phyloP scores from a whole-genome alignment of 2,113 vertebrate species.

The Talpa occidentalis region DNA sequence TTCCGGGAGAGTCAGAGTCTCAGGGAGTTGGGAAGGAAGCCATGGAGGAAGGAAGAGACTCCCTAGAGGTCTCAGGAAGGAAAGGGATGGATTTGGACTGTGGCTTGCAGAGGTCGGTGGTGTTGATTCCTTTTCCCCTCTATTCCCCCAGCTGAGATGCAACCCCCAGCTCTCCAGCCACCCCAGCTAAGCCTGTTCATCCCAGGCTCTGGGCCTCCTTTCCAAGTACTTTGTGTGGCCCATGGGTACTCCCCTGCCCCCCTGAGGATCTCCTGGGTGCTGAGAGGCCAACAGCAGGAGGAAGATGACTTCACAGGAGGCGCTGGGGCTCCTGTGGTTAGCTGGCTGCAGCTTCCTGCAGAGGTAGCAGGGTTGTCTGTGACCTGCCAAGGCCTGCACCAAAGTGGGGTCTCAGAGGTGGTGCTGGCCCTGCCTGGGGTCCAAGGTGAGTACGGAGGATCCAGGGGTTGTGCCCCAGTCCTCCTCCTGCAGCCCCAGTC shows the following conservation, averaged over 20 bases:
- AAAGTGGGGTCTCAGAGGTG: background rate
- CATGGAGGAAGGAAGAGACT: background rate
- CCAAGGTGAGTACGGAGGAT: background rate
- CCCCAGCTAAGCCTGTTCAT: background rate
- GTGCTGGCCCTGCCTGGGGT: background rate
- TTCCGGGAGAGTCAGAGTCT: background rate
- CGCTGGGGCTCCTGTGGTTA: background rate
- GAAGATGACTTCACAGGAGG: background rate
- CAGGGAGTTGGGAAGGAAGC: background rate
- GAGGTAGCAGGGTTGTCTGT: background rate
- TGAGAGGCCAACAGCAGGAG: background rate
- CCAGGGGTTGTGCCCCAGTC: background rate
- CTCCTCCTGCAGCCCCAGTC: background rate
- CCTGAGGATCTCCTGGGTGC: constrained; percentile 14
- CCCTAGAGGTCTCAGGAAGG: background rate
- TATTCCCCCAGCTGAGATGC: background rate
- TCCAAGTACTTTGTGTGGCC: background rate
- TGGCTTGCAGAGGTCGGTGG: background rate
- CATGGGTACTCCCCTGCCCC: background rate
- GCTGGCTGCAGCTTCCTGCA: background rate
- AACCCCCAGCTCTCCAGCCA: background rate
- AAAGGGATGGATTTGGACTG: background rate
- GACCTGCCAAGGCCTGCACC: constrained; percentile 2
- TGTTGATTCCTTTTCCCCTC: background rate
- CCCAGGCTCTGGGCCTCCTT: background rate